These are phyloP conservation scores for Agapetus fuscipes DNA, from an alignment of 2,888 invertebrate genomes.

Conservation along the genomic window DNA sequence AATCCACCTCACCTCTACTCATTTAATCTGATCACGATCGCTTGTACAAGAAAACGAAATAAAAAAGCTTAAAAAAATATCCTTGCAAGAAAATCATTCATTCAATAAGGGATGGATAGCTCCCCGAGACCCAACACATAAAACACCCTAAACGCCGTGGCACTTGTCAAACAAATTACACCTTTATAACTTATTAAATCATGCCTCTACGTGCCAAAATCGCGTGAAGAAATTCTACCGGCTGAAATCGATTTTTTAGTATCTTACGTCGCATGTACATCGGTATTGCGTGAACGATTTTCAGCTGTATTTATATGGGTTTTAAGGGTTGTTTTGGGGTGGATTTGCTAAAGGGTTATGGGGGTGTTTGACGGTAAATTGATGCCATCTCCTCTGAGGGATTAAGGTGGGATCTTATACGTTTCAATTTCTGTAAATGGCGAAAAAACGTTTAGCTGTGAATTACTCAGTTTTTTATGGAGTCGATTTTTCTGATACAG, in stretches of 20 bases:
- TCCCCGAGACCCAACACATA: background rate
- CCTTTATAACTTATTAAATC: background rate
- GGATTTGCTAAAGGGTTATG: background rate
- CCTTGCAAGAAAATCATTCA: constrained; percentile 7
- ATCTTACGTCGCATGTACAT: background rate
- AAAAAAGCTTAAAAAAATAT: constrained; percentile 8
- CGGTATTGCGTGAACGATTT: background rate
- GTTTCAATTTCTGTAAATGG: constrained; percentile 10
- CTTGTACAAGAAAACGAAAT: constrained; percentile 11
- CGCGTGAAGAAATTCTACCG: too few relatives aligned
- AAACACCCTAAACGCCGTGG: background rate
- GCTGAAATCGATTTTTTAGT: background rate
- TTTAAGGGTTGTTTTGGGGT: constrained; percentile 1
- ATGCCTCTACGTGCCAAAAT: too few relatives aligned
- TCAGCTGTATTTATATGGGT: background rate
- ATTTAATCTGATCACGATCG: constrained; percentile 11
- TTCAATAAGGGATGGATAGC: constrained; percentile 1
- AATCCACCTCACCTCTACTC: background rate
- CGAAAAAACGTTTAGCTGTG: too few relatives aligned
- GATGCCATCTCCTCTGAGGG: background rate
- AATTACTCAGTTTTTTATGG: too few relatives aligned
- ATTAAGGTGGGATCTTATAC: background rate
- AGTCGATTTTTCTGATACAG: too few relatives aligned
- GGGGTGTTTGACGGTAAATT: constrained; percentile 1
- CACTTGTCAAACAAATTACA: background rate